A percentile compares a stretch with the other conserved stretches of the same genome.
phyloP scores from a whole-genome alignment of 2,113 vertebrate genomes.

The Limanda limanda region DNA sequence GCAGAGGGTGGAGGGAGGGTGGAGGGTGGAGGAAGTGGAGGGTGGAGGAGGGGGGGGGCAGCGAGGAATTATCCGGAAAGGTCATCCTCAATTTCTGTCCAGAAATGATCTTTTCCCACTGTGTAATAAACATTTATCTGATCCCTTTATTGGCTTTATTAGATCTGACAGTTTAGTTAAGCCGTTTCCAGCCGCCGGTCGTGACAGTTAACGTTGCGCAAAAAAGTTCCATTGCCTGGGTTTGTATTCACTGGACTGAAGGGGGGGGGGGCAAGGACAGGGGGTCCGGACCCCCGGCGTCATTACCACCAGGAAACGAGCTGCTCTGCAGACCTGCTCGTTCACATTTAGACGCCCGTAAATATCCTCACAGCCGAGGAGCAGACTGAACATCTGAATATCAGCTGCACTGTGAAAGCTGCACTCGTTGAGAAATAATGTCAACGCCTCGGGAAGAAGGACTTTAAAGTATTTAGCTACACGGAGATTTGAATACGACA shows the following conservation, averaged over 20 bases:
- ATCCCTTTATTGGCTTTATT: conserved; percentile 99
- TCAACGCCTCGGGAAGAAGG: too few relatives aligned
- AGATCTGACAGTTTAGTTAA: conserved; percentile 99
- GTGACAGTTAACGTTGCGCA: conserved; percentile 94
- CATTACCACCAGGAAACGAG: conserved; percentile 66
- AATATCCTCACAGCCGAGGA: conserved; percentile 52
- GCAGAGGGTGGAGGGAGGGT: conserved; percentile 81
- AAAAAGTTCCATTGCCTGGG: conserved; percentile 92
- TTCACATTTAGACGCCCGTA: conserved; percentile 65
- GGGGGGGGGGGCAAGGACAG: conserved; percentile 65
- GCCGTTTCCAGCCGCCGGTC: conserved; percentile 95
- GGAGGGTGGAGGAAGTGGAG: conserved; percentile 66
- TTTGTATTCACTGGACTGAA: conserved; percentile 80
- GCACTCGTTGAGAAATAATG: background rate
- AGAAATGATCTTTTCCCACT: conserved; percentile 99
- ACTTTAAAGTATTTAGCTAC: too few relatives aligned
- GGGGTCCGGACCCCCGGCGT: conserved; percentile 29
- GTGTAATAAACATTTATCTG: conserved; percentile 99
- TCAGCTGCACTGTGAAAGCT: conserved; percentile 19
- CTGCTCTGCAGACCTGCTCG: conserved; percentile 56
- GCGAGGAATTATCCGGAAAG: conserved; percentile 96
- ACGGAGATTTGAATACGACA: too few relatives aligned
- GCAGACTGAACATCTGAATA: conserved; percentile 47
- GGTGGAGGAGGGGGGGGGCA: conserved; percentile 71
- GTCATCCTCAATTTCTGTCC: conserved; percentile 99